A percentile compares a stretch with the other conserved stretches of the same genome.
phyloP scores from a whole-genome alignment of 2,113 vertebrate genomes.

The Burhinus bistriatus region DNA sequence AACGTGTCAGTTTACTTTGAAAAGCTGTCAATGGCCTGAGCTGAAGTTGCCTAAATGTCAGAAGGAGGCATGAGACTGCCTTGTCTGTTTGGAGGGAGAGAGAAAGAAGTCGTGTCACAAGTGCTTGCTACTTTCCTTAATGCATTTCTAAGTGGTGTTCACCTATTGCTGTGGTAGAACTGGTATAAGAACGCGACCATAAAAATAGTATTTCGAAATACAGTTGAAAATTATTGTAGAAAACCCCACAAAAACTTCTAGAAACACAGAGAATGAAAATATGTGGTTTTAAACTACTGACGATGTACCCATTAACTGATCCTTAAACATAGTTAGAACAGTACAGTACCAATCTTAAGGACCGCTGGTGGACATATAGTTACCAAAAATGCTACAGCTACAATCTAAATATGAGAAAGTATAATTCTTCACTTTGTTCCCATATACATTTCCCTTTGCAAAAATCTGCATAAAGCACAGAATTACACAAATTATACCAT shows the following conservation, averaged over 20 bases:
- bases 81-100: neutral
- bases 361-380: neutral
- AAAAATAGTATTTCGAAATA: neutral
- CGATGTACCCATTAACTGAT: neutral
- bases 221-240: neutral
- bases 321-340: neutral
- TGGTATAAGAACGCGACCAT: neutral
- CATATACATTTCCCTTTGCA: neutral
- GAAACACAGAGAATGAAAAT: neutral
- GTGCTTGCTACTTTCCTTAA: neutral
- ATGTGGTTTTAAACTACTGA: neutral
- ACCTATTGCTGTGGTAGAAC: neutral
- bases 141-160: neutral
- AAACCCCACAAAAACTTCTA: neutral
- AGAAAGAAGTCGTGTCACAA: neutral
- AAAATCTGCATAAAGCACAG: neutral
- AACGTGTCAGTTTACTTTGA: neutral
- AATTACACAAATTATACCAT: neutral
- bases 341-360: neutral
- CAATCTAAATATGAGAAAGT: neutral
- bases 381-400: neutral
- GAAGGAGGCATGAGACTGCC: neutral
- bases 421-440: neutral
- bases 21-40: neutral
- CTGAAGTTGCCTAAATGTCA: neutral